phyloP scores from a whole-genome alignment of 2,797 vertebrate species.

The Rousettus madagascariensis region DNA sequence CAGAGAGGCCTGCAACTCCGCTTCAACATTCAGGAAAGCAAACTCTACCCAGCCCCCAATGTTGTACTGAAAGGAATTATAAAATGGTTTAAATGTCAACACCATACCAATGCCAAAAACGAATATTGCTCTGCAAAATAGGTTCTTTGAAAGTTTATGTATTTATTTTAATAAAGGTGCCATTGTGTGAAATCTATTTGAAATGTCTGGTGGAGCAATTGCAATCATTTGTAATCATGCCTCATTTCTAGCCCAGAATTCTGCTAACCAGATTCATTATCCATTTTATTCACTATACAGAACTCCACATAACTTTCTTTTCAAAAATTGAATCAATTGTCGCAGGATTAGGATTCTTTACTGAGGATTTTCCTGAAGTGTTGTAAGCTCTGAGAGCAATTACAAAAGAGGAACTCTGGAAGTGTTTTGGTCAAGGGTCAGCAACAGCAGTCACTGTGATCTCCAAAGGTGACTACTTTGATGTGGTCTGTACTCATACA shows the following conservation, averaged over 20 bases:
- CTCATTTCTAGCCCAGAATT: neutral
- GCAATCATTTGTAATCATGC: neutral
- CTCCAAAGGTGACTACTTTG: neutral
- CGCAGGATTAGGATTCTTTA: slow-evolving; percentile 17
- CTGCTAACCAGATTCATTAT: neutral
- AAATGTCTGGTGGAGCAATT: neutral
- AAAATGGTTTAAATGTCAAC: neutral
- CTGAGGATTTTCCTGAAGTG: neutral
- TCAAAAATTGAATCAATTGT: neutral
- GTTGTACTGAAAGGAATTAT: neutral
- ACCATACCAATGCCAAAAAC: neutral
- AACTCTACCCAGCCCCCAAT: neutral
- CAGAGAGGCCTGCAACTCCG: neutral
- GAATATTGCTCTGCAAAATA: neutral
- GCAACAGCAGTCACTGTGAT: neutral
- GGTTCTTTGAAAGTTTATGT: neutral
- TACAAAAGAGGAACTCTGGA: neutral
- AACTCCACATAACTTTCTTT: neutral
- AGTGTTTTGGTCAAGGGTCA: neutral
- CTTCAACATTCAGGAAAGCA: no score
- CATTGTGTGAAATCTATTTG: neutral
- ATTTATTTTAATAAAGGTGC: neutral
- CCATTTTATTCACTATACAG: neutral
- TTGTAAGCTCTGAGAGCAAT: neutral
- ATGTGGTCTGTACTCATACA: neutral